Conservation (phyloP, 2,797 vertebrate species). For the Aratinga solstitialis region DNA sequence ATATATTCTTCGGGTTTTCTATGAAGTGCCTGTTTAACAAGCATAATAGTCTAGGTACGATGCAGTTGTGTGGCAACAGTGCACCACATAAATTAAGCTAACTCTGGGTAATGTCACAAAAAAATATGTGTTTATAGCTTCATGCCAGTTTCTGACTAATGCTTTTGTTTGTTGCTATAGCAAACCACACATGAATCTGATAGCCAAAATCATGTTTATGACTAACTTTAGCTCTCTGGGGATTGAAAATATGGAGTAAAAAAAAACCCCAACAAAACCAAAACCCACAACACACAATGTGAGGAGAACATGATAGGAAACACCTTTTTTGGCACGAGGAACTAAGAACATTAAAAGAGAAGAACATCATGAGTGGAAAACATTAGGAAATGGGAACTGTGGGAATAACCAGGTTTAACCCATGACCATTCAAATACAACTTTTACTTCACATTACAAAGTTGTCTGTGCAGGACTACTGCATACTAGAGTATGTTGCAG, state of each 20-base stretch:
- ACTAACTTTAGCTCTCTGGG: constrained; percentile 64
- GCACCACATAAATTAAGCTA: constrained; percentile 62
- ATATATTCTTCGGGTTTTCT: background rate
- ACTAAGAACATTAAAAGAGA: constrained; percentile 2
- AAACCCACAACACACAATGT: constrained; percentile 41
- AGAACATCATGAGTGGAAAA: constrained; percentile 56
- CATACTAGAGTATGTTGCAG: background rate
- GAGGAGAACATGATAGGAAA: constrained; percentile 63
- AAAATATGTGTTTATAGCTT: constrained; percentile 67
- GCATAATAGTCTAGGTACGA: background rate
- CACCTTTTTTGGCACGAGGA: constrained; percentile 54
- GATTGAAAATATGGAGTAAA: constrained; percentile 38
- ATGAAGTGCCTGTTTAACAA: background rate
- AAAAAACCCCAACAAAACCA: background rate
- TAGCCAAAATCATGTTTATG: constrained; percentile 64
- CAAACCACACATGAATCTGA: constrained; percentile 62
- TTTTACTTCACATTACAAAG: background rate
- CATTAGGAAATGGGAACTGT: constrained; percentile 43
- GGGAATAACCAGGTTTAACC: constrained; percentile 32
- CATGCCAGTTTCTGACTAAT: constrained; percentile 74
- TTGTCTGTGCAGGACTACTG: background rate
- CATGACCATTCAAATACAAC: background rate
- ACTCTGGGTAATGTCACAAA: constrained; percentile 69
- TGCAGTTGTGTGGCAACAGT: constrained; percentile 51
- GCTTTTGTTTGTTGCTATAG: constrained; percentile 77